Evolutionary conservation across 1,140 invertebrate species (phyloP), one percentile per base, ranked within the genome.

Genomic region (Portunus trituberculatus): DNA sequence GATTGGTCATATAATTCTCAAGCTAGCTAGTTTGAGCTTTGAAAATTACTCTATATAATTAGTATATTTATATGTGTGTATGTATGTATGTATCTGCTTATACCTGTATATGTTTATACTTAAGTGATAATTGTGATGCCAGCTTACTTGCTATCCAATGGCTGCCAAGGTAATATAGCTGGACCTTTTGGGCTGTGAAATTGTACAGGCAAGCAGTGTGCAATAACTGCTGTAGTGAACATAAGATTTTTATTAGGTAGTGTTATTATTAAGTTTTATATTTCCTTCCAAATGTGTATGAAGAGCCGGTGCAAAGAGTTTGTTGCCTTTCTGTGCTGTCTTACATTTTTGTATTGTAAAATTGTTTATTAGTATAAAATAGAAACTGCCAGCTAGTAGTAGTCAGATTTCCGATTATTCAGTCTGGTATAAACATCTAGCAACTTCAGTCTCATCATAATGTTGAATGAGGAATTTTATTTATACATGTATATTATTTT

Each of bases 51-150:
- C 39, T 91, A 46, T 48, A 46, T 91, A 16, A 25, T 91, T n/a
- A 31, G 46, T 88, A 88, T 39, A 91, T 91, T 32, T 67, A 25
- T 67, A 91, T 67, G 25, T 32, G 88, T 88, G 25, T 32, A 93
- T 88, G 87, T 39, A 93, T 88, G 12, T 45, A 52, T 32, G 52
- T 88, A 52, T 93, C n/a, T 93, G 28, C 83, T n/a, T 28, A 16
- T 93, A 86, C 16, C 6, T 93, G 52, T 93, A 48, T 84, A 87
- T 87, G 3, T 93, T 84, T 93, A 84, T 25, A n/a, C n/a, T 7
- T 32, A 32, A 12, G 7, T 4, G 14, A 20, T 46, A 25, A 20
- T 87, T 87, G 0, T 46, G 31, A 0, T 10, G 14, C 12, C 31
- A 32, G 31, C n/a, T 46, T 39, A 39, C 83, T 87, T 87, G 31